phyloP scores from a whole-genome alignment of 2,888 invertebrate species.

The Omphaloscelis lunosa region DNA sequence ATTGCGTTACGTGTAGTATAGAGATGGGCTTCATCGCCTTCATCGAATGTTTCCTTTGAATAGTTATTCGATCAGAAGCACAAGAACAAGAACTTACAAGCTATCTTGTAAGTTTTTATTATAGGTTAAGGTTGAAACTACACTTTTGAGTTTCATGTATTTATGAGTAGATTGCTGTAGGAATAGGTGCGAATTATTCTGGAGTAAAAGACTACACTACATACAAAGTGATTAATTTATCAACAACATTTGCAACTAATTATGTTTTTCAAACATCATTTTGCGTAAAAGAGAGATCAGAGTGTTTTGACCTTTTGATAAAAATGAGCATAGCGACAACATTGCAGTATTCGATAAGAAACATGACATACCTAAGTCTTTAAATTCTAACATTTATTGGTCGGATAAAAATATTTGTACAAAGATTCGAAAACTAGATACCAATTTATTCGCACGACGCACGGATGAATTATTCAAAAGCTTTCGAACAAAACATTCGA shows the following conservation, averaged over 20 bases:
- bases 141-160: background rate
- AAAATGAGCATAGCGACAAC: background rate
- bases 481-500: background rate
- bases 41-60: conserved; percentile 15
- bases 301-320: conserved; percentile 23
- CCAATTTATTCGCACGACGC: background rate
- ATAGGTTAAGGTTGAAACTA: background rate
- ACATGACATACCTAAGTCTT: background rate
- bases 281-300: background rate
- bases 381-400: background rate
- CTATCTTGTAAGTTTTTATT: background rate
- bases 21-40: conserved; percentile 39
- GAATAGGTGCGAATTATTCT: background rate
- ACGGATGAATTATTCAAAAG: background rate
- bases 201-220: background rate
- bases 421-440: background rate
- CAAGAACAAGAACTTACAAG: no score
- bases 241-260: background rate
- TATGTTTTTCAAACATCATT: conserved; percentile 13
- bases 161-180: background rate
- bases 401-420: background rate
- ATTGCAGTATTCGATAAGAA: conserved; percentile 8
- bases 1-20: conserved; percentile 53
- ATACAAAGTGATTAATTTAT: no score
- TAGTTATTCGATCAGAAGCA: background rate